Evolutionary conservation across 2,888 invertebrate genomes (phyloP).

Genomic region (Macaria liturata): DNA sequence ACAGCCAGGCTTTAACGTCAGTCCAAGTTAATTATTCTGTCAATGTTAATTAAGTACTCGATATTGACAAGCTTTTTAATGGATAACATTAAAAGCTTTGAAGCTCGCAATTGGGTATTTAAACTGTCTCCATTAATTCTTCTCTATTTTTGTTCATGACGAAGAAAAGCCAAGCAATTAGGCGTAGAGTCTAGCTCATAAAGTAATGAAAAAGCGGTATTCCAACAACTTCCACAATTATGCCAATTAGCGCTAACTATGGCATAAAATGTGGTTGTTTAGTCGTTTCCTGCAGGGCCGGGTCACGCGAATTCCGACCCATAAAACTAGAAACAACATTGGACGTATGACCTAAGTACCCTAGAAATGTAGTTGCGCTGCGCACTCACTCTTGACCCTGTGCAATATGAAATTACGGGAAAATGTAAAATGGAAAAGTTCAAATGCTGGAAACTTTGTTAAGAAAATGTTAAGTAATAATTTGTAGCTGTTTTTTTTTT

Average conservation of each 20-base stretch:
- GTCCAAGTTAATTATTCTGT: not conserved
- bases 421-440: not conserved
- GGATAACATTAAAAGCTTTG: too few species aligned
- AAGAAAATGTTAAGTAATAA: too few species aligned
- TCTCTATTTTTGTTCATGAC: too few species aligned
- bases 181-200: not conserved
- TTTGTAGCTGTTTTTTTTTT: too few species aligned
- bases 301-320: constrained; percentile 49
- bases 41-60: too few species aligned
- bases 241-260: constrained; percentile 20
- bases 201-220: constrained; percentile 3
- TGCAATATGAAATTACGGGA: not conserved
- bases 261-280: constrained; percentile 19
- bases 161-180: too few species aligned
- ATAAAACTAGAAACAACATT: constrained; percentile 37
- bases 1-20: constrained; percentile 8
- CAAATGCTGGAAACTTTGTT: too few species aligned
- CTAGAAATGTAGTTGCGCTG: constrained; percentile 35
- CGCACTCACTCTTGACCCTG: not conserved
- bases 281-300: constrained; percentile 21
- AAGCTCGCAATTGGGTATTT: too few species aligned
- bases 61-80: not conserved
- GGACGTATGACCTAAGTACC: constrained; percentile 18
- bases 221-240: constrained; percentile 16
- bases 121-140: too few species aligned